Percentiles rank a stretch among this genome's conserved stretches.
phyloP scores from a whole-genome alignment of 2,113 vertebrate genomes.

The Nyctibius bracteatus region DNA sequence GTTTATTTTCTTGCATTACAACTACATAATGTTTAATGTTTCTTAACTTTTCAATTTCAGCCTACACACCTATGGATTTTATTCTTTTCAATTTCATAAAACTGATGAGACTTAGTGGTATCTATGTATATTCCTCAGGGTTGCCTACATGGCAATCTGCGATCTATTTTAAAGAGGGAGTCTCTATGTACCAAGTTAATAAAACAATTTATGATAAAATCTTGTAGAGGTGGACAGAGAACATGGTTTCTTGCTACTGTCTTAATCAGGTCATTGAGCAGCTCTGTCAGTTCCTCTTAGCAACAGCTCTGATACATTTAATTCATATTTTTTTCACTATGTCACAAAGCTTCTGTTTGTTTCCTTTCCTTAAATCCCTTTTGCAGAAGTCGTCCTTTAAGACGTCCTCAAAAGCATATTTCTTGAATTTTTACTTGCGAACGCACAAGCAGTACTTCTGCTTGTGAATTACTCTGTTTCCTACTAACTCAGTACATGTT shows the following conservation, averaged over 20 bases:
- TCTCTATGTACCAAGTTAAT: neutral
- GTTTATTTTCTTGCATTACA: neutral
- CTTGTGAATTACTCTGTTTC: neutral
- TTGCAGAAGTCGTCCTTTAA: neutral
- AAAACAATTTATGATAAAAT: neutral
- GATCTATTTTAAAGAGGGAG: neutral
- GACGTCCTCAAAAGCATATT: neutral
- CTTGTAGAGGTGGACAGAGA: neutral
- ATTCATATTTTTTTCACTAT: neutral
- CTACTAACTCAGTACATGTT: neutral
- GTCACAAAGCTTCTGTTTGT: neutral
- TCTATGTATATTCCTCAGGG: neutral
- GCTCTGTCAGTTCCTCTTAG: slow-evolving; percentile 17
- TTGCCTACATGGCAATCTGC: neutral
- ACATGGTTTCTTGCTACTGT: fast-evolving
- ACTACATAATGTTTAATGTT: neutral
- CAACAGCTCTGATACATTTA: neutral
- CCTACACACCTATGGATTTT: neutral
- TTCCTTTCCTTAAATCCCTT: neutral
- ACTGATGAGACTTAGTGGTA: neutral
- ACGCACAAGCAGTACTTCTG: neutral
- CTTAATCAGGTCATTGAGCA: slow-evolving; percentile 28
- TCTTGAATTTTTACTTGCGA: neutral
- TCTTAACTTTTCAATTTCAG: neutral
- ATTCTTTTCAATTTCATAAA: neutral